Percentiles rank a stretch among this genome's conserved stretches.
Evolutionary conservation across 2,888 invertebrate genomes (phyloP).

Genomic region (Agriopis aurantiaria): DNA sequence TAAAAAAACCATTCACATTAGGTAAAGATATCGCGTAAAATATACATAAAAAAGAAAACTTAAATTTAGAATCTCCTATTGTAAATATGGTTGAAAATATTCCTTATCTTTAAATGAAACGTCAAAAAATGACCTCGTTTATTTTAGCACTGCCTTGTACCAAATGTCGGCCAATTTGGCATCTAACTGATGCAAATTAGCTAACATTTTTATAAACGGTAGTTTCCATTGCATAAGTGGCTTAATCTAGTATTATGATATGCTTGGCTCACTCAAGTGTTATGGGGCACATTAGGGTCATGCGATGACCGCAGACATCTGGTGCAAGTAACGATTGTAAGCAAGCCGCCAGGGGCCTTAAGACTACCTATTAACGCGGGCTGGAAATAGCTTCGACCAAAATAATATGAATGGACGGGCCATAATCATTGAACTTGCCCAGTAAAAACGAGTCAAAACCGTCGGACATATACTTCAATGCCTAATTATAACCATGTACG

Average conservation of each 20-base stretch:
- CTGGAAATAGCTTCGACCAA: no score
- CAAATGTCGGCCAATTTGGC: constrained; percentile 7
- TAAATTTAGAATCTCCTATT: not conserved
- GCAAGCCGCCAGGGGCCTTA: no score
- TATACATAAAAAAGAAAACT: not conserved
- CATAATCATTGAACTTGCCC: no score
- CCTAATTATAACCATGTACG: no score
- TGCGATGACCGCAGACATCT: not conserved
- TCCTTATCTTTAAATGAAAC: not conserved
- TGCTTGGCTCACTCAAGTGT: not conserved
- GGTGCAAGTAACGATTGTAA: not conserved
- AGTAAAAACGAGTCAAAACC: no score
- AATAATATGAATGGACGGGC: no score
- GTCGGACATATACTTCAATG: no score
- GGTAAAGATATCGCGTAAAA: no score
- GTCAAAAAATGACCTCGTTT: constrained; percentile 15
- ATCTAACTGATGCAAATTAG: constrained; percentile 25
- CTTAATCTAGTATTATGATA: constrained; percentile 2
- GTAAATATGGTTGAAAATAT: not conserved
- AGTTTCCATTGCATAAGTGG: constrained; percentile 2
- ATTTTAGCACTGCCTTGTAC: constrained; percentile 23
- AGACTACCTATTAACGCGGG: no score
- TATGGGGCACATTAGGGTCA: constrained; percentile 6
- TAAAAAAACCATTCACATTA: no score
- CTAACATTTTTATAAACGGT: constrained; percentile 3